phyloP scores from a whole-genome alignment of 2,113 vertebrate genomes.

The Periophthalmus modestus region DNA sequence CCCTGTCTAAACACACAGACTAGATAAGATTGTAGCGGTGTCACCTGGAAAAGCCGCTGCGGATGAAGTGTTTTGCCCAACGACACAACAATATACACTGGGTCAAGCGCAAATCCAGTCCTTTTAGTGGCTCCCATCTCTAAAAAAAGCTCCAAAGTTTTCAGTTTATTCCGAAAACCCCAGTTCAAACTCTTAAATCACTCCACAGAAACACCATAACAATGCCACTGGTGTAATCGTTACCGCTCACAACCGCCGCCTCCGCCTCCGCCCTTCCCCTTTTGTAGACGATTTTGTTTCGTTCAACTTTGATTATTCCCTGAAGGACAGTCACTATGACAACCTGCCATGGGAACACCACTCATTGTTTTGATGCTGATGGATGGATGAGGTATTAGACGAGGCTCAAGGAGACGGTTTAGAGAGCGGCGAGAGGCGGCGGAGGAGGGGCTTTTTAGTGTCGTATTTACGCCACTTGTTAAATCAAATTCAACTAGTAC shows the following conservation, averaged over 20 bases:
- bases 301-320: conserved; percentile 56
- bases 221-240: neutral
- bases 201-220: conserved; percentile 8
- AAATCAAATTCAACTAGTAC: conserved; percentile 23
- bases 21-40: too few species aligned
- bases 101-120: neutral
- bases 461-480: conserved; percentile 23
- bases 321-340: conserved; percentile 59
- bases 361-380: conserved; percentile 51
- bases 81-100: too few species aligned
- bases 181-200: neutral
- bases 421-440: neutral
- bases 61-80: too few species aligned
- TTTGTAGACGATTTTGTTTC: conserved; percentile 21
- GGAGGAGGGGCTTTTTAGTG: conserved; percentile 7
- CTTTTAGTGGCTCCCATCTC: neutral
- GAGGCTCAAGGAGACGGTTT: conserved; percentile 41
- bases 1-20: too few species aligned
- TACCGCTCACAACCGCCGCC: neutral
- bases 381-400: conserved; percentile 32
- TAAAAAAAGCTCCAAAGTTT: neutral
- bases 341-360: conserved; percentile 54
- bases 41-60: too few species aligned
- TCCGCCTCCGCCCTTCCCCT: conserved; percentile 10
- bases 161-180: neutral